These are phyloP conservation scores for Lepeophtheirus salmonis DNA, from an alignment of 1,140 invertebrate species.

Conservation along the genomic window DNA sequence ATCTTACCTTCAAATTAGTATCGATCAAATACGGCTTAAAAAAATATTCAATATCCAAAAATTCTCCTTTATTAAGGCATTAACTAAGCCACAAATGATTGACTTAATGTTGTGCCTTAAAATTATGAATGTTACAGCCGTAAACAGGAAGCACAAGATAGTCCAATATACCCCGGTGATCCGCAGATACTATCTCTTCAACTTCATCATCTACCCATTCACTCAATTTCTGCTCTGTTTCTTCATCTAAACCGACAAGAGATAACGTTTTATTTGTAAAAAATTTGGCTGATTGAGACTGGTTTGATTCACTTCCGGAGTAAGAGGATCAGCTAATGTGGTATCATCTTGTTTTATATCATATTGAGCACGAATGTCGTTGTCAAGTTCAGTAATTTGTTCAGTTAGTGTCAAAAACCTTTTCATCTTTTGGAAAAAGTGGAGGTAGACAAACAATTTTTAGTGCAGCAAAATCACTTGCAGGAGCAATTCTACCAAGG, in stretches of 20 bases:
- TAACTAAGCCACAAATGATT: no score
- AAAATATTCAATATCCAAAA: no score
- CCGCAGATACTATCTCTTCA: neutral
- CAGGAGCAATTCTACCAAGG: slow-evolving; percentile 36
- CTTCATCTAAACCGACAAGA: neutral
- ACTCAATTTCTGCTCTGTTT: neutral
- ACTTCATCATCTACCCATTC: slow-evolving; percentile 8
- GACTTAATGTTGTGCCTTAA: neutral
- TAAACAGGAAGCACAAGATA: slow-evolving; percentile 1
- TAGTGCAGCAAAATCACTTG: slow-evolving; percentile 27
- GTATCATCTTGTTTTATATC: neutral
- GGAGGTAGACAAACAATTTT: neutral
- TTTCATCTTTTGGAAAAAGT: slow-evolving; percentile 19
- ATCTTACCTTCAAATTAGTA: no score
- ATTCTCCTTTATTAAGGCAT: no score
- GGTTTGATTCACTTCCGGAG: neutral
- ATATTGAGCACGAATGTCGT: no score
- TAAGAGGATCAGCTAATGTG: neutral
- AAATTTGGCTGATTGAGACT: no score
- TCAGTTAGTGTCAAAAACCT: no score
- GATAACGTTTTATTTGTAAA: slow-evolving; percentile 2
- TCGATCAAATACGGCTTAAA: no score
- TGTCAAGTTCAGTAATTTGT: no score
- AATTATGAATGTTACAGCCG: neutral
- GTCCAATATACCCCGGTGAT: neutral